Conservation (phyloP, 1,140 invertebrate genomes). For the Drosophila littoralis region DNA sequence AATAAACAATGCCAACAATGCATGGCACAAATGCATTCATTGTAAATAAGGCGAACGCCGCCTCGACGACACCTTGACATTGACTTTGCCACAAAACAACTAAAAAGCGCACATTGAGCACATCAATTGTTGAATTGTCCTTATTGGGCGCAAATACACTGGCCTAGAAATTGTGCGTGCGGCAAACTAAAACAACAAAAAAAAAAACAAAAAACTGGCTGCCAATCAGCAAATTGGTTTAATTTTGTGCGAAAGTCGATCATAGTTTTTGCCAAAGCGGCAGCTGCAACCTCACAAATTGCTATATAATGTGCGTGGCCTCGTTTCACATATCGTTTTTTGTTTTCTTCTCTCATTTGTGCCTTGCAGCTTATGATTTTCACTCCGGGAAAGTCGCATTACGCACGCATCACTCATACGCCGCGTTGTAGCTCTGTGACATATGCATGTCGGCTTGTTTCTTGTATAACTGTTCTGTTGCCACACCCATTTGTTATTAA, state of each 20-base stretch:
- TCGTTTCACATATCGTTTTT: conserved; percentile 58
- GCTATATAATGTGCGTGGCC: conserved; percentile 77
- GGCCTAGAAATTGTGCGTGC: conserved; percentile 22
- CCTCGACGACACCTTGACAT: conserved; percentile 66
- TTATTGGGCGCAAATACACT: conserved; percentile 44
- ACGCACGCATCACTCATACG: conserved; percentile 45
- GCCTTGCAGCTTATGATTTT: conserved; percentile 60
- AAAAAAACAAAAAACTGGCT: conserved; percentile 50
- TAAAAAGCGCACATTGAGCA: conserved; percentile 2
- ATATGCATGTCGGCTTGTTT: conserved; percentile 10
- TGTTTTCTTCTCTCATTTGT: conserved; percentile 39
- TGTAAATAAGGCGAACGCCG: conserved; percentile 29
- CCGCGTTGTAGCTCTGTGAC: conserved; percentile 19
- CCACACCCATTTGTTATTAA: conserved; percentile 27
- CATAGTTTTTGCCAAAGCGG: conserved; percentile 29
- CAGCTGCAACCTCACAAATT: conserved; percentile 68
- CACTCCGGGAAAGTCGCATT: conserved; percentile 69
- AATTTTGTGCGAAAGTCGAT: conserved; percentile 66
- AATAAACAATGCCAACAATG: conserved; percentile 54
- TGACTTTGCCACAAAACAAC: conserved; percentile 64
- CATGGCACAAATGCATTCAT: conserved; percentile 50
- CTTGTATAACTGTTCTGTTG: conserved; percentile 7
- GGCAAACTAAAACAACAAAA: not conserved
- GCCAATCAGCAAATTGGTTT: conserved; percentile 58
- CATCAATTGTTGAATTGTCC: conserved; percentile 59